Conservation (phyloP, 2,888 invertebrate genomes). For the Ceratothoa steindachneri region DNA sequence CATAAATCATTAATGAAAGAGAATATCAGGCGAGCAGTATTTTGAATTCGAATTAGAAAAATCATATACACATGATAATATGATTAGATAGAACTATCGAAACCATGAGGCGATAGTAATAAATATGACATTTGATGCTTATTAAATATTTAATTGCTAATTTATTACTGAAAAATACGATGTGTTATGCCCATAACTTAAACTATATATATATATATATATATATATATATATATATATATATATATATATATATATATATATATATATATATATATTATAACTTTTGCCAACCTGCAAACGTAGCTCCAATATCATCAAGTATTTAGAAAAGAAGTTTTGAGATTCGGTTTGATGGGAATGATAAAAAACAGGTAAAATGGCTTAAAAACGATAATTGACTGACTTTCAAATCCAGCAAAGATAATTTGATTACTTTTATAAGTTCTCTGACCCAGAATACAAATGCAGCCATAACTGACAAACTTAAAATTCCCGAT, state of each 20-base stretch:
- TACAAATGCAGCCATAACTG: conserved; percentile 29
- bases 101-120: too few relatives aligned
- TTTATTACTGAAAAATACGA: too few relatives aligned
- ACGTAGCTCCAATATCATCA: neutral
- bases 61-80: too few relatives aligned
- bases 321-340: neutral
- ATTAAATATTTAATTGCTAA: too few relatives aligned
- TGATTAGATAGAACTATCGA: too few relatives aligned
- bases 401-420: neutral
- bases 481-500: conserved; percentile 38
- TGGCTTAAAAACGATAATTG: neutral
- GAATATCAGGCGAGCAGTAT: too few relatives aligned
- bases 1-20: too few relatives aligned
- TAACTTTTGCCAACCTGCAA: neutral
- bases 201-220: conserved; percentile 7
- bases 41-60: too few relatives aligned
- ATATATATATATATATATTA: conserved; percentile 16
- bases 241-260: conserved; percentile 19
- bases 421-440: neutral
- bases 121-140: too few relatives aligned
- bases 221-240: conserved; percentile 13
- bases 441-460: conserved; percentile 4
- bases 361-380: neutral
- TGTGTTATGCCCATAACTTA: too few relatives aligned
- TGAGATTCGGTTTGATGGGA: neutral